Evolutionary conservation across 2,113 vertebrate genomes (phyloP).

Genomic region (Dromas ardeola): DNA sequence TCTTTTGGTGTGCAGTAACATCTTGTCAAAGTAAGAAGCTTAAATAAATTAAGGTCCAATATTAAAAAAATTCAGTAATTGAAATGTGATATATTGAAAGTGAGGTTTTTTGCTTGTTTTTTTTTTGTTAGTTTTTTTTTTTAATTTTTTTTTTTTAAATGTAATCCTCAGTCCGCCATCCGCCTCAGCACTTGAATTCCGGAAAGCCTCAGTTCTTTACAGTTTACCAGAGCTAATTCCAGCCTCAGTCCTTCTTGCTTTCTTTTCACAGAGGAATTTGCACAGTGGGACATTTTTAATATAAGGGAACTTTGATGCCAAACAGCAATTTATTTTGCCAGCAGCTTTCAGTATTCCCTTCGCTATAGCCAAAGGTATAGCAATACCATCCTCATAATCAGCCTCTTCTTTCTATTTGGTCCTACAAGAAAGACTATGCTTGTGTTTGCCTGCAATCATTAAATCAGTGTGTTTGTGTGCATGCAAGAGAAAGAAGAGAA

Average conservation of each 20-base stretch:
- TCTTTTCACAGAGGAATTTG: constrained; percentile 19
- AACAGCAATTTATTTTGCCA: constrained; percentile 59
- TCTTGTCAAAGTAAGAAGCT: constrained; percentile 16
- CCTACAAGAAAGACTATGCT: neutral
- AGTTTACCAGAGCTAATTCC: constrained; percentile 23
- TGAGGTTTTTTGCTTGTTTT: neutral
- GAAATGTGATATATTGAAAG: neutral
- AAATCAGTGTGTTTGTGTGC: neutral
- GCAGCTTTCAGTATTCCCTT: constrained; percentile 28
- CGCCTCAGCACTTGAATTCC: neutral
- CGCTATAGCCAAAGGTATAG: neutral
- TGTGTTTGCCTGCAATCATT: neutral
- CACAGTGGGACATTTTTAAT: constrained; percentile 30
- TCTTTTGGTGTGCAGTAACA: neutral
- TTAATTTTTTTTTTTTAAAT: neutral
- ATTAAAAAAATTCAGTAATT: constrained; percentile 1
- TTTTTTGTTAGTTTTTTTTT: neutral
- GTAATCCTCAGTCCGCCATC: neutral
- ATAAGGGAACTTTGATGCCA: constrained; percentile 12
- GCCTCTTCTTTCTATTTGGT: neutral
- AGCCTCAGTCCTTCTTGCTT: constrained; percentile 3
- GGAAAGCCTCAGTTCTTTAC: constrained; percentile 18
- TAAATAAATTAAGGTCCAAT: constrained; percentile 13
- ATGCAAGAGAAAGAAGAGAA: neutral
- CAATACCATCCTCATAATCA: neutral